phyloP scores from a whole-genome alignment of 2,797 vertebrate species.

The Heteromormyrus szaboi region DNA sequence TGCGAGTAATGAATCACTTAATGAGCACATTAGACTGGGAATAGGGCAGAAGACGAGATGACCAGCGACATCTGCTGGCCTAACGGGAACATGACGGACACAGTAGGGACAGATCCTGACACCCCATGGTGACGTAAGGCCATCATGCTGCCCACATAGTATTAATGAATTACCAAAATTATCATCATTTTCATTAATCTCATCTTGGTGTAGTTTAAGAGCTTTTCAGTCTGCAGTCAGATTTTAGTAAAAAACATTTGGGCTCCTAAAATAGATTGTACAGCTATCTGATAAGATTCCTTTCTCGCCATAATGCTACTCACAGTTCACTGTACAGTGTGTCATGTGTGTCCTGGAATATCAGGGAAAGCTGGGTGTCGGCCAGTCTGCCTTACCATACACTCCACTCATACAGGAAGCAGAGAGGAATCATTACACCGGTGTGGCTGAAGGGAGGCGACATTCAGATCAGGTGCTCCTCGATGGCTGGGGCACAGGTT shows the following conservation, averaged over 20 bases:
- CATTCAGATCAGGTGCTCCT: neutral
- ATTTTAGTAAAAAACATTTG: neutral
- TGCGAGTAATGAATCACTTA: neutral
- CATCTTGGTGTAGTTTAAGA: neutral
- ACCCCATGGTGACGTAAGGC: neutral
- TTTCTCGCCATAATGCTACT: neutral
- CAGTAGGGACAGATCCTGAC: neutral
- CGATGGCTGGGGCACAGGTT: neutral
- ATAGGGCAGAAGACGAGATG: neutral
- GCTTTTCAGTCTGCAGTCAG: neutral
- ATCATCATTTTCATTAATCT: neutral
- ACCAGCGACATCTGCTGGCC: neutral
- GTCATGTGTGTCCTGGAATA: neutral
- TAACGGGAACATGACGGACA: neutral
- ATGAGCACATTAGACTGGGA: neutral
- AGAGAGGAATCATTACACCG: neutral
- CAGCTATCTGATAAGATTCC: neutral
- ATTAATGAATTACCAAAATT: neutral
- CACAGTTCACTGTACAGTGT: neutral
- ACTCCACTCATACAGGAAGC: neutral
- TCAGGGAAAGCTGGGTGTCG: neutral
- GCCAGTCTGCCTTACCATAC: neutral
- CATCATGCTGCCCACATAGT: neutral
- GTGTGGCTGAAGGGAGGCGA: neutral
- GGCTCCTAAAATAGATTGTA: neutral